phyloP scores from a whole-genome alignment of 2,797 vertebrate species.

The Sciurus vulgaris region DNA sequence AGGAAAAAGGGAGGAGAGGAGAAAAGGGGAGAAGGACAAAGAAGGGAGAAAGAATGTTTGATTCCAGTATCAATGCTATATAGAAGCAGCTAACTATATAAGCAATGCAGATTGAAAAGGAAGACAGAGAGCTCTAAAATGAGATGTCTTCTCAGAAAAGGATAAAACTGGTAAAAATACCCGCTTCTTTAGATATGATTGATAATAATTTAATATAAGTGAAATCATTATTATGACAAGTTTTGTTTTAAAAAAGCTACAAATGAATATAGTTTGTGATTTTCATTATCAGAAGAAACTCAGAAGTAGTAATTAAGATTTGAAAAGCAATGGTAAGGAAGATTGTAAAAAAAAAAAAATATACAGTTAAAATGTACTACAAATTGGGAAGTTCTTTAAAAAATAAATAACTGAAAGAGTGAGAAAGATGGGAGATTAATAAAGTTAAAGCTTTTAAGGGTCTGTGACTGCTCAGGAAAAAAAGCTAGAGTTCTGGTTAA shows the following conservation, averaged over 20 bases:
- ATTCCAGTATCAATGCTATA: background rate
- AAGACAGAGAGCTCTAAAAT: background rate
- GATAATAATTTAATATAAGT: background rate
- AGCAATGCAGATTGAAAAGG: background rate
- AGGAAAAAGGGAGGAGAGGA: background rate
- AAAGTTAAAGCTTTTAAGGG: background rate
- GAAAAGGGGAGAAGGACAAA: background rate
- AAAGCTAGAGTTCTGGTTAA: conserved; percentile 23
- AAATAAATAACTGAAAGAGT: background rate
- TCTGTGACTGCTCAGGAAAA: background rate
- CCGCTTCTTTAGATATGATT: background rate
- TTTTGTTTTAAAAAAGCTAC: background rate
- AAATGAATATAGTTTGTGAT: background rate
- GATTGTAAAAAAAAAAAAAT: background rate
- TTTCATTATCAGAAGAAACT: conserved; percentile 2
- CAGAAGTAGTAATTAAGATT: background rate
- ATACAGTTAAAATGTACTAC: background rate
- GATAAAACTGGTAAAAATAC: background rate
- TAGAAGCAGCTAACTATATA: background rate
- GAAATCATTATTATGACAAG: background rate
- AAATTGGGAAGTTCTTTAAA: background rate
- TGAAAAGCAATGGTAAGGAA: background rate
- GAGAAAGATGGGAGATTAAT: background rate
- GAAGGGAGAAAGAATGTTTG: background rate
- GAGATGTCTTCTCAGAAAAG: background rate